phyloP scores from a whole-genome alignment of 2,113 vertebrate genomes.

The Corythornis cristatus region DNA sequence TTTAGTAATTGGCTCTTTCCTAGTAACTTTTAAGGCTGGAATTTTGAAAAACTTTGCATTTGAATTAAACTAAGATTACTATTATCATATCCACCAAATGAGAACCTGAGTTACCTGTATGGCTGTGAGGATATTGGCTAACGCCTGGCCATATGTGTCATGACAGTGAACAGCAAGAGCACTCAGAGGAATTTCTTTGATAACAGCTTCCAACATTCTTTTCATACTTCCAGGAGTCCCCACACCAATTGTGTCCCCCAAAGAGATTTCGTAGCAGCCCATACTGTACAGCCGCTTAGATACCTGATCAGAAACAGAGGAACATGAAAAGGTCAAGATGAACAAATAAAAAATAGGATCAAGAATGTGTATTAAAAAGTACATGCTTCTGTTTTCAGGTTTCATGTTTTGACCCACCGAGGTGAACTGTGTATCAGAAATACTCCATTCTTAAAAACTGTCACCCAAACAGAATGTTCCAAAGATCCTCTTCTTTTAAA shows the following conservation, averaged over 20 bases:
- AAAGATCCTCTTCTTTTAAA: not conserved
- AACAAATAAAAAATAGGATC: not conserved
- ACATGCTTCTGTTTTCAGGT: not conserved
- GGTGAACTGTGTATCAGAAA: not conserved
- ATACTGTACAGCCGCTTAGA: slow-evolving; percentile 88
- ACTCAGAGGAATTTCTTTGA: slow-evolving; percentile 85
- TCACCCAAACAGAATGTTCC: not conserved
- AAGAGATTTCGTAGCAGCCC: slow-evolving; percentile 94
- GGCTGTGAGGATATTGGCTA: slow-evolving; percentile 92
- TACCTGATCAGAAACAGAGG: slow-evolving; percentile 77
- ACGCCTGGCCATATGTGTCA: slow-evolving; percentile 92
- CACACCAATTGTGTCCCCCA: slow-evolving; percentile 91
- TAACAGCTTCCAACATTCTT: slow-evolving; percentile 87
- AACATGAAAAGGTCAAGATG: not conserved
- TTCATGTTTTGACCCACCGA: not conserved
- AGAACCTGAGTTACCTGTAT: slow-evolving; percentile 84
- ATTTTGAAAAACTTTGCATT: not conserved
- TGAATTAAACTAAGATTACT: not conserved
- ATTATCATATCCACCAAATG: not conserved
- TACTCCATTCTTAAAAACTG: not conserved
- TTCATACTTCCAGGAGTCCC: slow-evolving; percentile 91
- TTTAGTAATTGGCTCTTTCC: not conserved
- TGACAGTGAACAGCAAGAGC: slow-evolving; percentile 93
- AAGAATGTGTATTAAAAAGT: not conserved
- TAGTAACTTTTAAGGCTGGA: not conserved